Evolutionary conservation across 2,113 vertebrate species (phyloP).

Genomic region (Dipodomys ordii): DNA sequence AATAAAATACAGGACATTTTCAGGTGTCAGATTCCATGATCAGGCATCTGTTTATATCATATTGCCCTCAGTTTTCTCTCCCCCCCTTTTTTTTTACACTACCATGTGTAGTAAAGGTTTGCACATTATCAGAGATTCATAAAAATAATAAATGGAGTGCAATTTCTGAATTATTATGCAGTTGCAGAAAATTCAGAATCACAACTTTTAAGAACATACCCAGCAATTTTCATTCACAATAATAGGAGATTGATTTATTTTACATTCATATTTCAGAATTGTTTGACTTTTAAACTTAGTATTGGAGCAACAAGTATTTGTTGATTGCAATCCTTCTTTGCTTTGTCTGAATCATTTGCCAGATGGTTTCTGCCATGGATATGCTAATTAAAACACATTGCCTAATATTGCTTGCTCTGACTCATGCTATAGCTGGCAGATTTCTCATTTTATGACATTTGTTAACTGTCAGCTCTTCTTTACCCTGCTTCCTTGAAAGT

Average conservation of each 20-base stretch:
- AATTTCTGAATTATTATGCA: constrained; percentile 57
- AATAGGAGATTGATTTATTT: constrained; percentile 45
- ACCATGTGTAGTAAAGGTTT: constrained; percentile 56
- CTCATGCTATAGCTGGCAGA: constrained; percentile 78
- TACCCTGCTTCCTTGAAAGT: constrained; percentile 61
- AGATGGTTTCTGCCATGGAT: constrained; percentile 83
- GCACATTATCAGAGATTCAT: neutral
- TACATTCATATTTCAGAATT: constrained; percentile 69
- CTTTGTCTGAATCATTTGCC: constrained; percentile 86
- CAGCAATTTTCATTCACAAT: constrained; percentile 57
- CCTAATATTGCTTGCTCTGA: constrained; percentile 85
- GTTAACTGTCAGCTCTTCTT: constrained; percentile 73
- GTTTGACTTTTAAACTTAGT: constrained; percentile 76
- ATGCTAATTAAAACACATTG: constrained; percentile 85
- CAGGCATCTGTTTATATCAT: neutral
- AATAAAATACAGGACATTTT: neutral
- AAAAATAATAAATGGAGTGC: neutral
- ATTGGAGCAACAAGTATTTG: constrained; percentile 92
- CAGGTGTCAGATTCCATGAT: neutral
- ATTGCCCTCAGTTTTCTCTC: neutral
- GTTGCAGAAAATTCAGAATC: constrained; percentile 71
- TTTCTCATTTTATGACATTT: constrained; percentile 81
- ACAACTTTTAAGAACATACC: constrained; percentile 56
- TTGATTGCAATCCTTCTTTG: constrained; percentile 83
- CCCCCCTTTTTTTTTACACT: constrained; percentile 28